Percentiles rank a stretch among this genome's conserved stretches.
These are phyloP conservation scores for Catocala sponsa DNA, from an alignment of 2,888 invertebrate genomes.

Conservation along the genomic window DNA sequence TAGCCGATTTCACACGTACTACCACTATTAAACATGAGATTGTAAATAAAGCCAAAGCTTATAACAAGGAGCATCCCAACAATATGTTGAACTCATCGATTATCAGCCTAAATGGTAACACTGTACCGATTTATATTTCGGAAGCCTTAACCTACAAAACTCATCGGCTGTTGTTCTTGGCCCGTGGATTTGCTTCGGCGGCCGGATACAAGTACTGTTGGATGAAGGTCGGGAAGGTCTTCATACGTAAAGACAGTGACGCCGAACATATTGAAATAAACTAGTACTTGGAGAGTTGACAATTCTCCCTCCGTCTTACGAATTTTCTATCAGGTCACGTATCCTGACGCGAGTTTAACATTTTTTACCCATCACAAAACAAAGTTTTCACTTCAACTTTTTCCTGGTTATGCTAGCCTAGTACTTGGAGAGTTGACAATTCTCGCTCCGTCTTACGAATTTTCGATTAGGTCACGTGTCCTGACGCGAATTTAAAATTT, in stretches of 20 bases:
- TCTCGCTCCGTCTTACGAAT: no score
- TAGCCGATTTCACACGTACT: neutral
- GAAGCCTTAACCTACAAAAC: neutral
- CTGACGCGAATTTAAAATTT: no score
- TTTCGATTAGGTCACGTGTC: no score
- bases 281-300: no score
- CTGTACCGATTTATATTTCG: neutral
- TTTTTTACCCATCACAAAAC: no score
- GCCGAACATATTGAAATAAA: neutral
- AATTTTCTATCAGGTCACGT: no score
- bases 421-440: no score
- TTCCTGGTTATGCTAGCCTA: no score
- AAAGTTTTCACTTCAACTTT: no score
- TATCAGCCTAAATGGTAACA: neutral
- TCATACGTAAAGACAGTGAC: slow-evolving; percentile 3
- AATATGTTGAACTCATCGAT: neutral
- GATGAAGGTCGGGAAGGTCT: neutral
- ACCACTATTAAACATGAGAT: neutral
- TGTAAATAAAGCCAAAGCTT: neutral
- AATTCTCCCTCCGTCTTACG: no score
- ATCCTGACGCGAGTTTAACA: no score
- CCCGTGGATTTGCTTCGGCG: neutral
- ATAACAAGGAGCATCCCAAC: neutral
- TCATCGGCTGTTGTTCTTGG: neutral
- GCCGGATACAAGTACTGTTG: neutral